Percentiles rank a stretch among this genome's conserved stretches.
phyloP scores from a whole-genome alignment of 2,113 vertebrate species.

The Steatornis caripensis region DNA sequence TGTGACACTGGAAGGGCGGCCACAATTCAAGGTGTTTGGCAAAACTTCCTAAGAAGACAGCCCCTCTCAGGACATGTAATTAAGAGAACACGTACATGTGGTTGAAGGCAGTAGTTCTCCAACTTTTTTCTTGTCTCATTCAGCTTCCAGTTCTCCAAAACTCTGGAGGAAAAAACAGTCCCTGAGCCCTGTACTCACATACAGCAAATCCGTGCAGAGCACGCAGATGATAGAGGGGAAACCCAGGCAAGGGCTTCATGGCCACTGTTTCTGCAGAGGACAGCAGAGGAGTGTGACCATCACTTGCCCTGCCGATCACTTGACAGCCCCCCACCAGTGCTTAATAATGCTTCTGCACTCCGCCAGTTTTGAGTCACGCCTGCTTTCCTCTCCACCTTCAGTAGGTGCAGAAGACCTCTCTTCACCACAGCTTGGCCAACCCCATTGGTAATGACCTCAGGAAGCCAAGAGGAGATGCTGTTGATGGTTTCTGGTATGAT shows the following conservation, averaged over 20 bases:
- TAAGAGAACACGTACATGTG: not conserved
- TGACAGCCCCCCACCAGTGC: not conserved
- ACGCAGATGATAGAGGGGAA: not conserved
- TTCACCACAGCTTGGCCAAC: not conserved
- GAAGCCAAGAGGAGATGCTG: not conserved
- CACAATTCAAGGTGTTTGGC: not conserved
- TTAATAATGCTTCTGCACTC: not conserved
- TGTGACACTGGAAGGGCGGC: not conserved
- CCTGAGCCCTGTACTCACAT: not conserved
- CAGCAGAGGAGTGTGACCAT: not conserved
- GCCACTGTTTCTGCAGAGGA: not conserved
- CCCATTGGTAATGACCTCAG: not conserved
- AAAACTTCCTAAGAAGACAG: not conserved
- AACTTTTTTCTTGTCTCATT: not conserved
- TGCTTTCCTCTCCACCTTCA: not conserved
- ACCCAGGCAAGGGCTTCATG: not conserved
- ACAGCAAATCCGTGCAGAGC: not conserved
- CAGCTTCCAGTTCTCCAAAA: not conserved
- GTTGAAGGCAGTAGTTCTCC: not conserved
- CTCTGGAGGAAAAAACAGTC: not conserved
- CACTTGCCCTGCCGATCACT: not conserved
- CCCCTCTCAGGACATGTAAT: not conserved
- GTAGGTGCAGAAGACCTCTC: not conserved
- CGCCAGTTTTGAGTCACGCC: not conserved
- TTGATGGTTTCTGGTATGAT: not conserved